A percentile compares a stretch with the other conserved stretches of the same genome.
These are phyloP conservation scores for Lepeophtheirus nordmannii DNA, from an alignment of 2,888 invertebrate genomes.

Conservation along the genomic window DNA sequence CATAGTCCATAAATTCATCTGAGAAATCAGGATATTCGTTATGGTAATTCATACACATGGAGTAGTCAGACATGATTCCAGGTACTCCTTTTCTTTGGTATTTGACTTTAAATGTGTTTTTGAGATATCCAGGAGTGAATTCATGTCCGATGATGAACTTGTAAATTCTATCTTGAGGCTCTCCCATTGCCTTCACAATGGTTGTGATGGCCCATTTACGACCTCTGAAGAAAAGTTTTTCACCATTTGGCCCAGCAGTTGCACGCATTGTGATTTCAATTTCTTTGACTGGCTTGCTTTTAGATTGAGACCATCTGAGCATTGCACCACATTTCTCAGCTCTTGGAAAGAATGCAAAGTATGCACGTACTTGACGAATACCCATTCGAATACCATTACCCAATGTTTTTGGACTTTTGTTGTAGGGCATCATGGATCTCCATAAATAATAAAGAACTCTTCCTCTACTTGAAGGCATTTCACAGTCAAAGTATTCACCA, in stretches of 20 bases:
- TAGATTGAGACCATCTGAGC: constrained; percentile 12
- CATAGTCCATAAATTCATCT: constrained; percentile 9
- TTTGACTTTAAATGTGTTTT: constrained; percentile 19
- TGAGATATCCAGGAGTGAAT: constrained; percentile 13
- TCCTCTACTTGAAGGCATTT: constrained; percentile 4
- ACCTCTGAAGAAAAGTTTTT: constrained; percentile 14
- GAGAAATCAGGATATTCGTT: constrained; percentile 21
- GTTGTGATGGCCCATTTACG: constrained; percentile 14
- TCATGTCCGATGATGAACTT: constrained; percentile 15
- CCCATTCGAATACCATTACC: constrained; percentile 11
- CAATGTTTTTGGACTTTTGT: constrained; percentile 21
- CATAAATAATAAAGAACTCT: neutral
- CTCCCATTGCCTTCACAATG: constrained; percentile 19
- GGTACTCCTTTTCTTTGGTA: neutral
- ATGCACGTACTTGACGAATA: constrained; percentile 16
- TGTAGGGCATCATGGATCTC: constrained; percentile 12
- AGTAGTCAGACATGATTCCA: constrained; percentile 13
- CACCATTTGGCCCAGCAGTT: neutral
- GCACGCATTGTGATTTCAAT: constrained; percentile 17
- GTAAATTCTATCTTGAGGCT: constrained; percentile 14
- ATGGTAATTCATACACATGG: constrained; percentile 10
- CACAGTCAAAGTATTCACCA: constrained; percentile 24
- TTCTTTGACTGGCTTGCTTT: constrained; percentile 18
- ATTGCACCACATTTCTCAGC: constrained; percentile 21
- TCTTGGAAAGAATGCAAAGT: constrained; percentile 10